Conservation (phyloP, 1,140 invertebrate species). For the Drosophila nannoptera region DNA sequence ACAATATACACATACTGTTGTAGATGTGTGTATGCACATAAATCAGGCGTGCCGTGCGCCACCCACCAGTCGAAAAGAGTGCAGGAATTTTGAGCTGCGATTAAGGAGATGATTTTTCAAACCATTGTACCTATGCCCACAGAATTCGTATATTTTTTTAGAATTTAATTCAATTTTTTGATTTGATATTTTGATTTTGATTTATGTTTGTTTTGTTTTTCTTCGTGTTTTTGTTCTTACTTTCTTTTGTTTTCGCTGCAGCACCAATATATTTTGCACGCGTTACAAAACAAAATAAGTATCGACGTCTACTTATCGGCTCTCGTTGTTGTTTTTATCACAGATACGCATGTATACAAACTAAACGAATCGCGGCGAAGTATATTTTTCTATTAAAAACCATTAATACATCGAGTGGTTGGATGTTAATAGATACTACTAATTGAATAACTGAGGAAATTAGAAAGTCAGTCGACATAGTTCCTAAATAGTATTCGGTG, state of each 20-base stretch:
- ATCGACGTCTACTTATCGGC: slow-evolving; percentile 38
- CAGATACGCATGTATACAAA: slow-evolving; percentile 19
- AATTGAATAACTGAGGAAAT: too few relatives aligned
- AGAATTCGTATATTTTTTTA: slow-evolving; percentile 17
- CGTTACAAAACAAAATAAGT: slow-evolving; percentile 36
- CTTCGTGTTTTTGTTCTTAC: too few relatives aligned
- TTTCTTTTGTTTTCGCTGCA: background rate
- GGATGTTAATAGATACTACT: too few relatives aligned
- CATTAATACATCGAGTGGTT: too few relatives aligned
- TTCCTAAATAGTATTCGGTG: too few relatives aligned
- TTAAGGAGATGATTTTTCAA: slow-evolving; percentile 38
- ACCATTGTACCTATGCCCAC: slow-evolving; percentile 15
- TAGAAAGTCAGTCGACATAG: too few relatives aligned
- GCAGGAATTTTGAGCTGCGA: slow-evolving; percentile 49
- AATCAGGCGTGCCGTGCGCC: slow-evolving; percentile 32
- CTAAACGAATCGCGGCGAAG: too few relatives aligned
- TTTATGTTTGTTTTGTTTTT: background rate
- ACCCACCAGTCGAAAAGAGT: slow-evolving; percentile 21
- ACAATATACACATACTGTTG: slow-evolving; percentile 16
- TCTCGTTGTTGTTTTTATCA: slow-evolving; percentile 54
- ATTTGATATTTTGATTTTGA: background rate
- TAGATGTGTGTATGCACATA: slow-evolving; percentile 18
- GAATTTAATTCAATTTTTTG: background rate
- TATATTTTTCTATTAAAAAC: too few relatives aligned
- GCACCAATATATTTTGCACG: slow-evolving; percentile 36